These are phyloP conservation scores for Epistrophella euchroma DNA, from an alignment of 2,888 invertebrate genomes.

Conservation along the genomic window DNA sequence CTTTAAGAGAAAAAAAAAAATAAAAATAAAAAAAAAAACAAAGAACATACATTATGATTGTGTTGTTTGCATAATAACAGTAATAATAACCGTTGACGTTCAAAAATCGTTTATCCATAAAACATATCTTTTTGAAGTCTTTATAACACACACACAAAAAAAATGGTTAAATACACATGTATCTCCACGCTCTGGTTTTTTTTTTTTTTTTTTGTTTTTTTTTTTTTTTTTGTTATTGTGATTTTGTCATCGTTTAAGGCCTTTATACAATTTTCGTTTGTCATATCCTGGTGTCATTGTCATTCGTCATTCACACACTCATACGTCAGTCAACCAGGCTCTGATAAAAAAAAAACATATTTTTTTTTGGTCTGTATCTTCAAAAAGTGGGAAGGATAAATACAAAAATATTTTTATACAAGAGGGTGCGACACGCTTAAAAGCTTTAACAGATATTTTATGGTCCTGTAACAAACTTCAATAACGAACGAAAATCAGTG, in stretches of 20 bases:
- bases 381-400: not conserved
- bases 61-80: conserved; percentile 48
- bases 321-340: conserved; percentile 23
- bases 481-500: conserved; percentile 11
- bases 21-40: not conserved
- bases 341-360: conserved; percentile 48
- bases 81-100: conserved; percentile 48
- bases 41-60: not conserved
- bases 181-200: conserved; percentile 25
- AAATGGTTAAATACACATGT: conserved; percentile 13
- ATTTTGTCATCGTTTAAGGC: conserved; percentile 28
- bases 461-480: conserved; percentile 19
- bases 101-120: conserved; percentile 48
- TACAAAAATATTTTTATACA: conserved; percentile 10
- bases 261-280: conserved; percentile 48
- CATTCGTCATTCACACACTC: conserved; percentile 26
- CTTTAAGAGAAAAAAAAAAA: not conserved
- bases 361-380: conserved; percentile 9
- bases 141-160: not conserved
- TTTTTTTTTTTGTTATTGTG: not conserved
- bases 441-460: conserved; percentile 25
- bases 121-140: conserved; percentile 31
- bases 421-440: conserved; percentile 50
- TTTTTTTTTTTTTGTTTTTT: not conserved
- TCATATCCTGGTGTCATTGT: conserved; percentile 57